Evolutionary conservation across 2,888 invertebrate genomes (phyloP), one percentile per base, ranked within the genome.

Genomic region (Polyploca ridens): DNA sequence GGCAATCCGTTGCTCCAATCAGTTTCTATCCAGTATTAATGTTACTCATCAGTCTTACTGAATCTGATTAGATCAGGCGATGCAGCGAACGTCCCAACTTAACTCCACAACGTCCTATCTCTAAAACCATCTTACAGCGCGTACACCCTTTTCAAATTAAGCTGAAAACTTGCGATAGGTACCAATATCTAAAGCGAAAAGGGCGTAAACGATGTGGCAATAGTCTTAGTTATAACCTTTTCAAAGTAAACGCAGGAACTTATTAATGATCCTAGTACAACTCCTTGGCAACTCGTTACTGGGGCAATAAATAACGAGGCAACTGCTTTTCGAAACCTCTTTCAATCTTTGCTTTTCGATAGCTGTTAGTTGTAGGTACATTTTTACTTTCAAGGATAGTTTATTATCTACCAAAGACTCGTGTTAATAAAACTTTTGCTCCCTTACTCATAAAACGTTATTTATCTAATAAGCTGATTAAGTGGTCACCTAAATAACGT

Each of bases 241-340:
- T 78, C 73, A 69, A 73, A 78, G 71, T 74, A 66, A 69, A 66
- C 59, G 66, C 59, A 66, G 73, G 71, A 84, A 86, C 86, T 89
- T 89, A 90, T 90, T 90, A 90, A 90, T 88, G 89, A 86, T 83
- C 85, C 77, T 65, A 79, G 79, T 83, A 82, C 84, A 86, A 88
- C 84, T 86, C 75, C 78, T 81, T 76, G 84, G 80, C 82, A 86
- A 89, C 88, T 90, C 85, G 86, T 90, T 90, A 88, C 84, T 76
- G 75, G 69, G 66, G 83, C 84, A 83, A 89, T 90, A 89, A 89
- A 90, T 89, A 89, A 87, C 81, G 81, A 79, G 78, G 69, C 75
- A 81, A 83, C 82, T 82, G 82, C 78, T 77, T 79, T 77, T 71
- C 69, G 73, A 78, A 81, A 73, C 76, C 75, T 82, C 78, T 78